phyloP scores from a whole-genome alignment of 2,797 vertebrate species.

The Antennarius maculatus region DNA sequence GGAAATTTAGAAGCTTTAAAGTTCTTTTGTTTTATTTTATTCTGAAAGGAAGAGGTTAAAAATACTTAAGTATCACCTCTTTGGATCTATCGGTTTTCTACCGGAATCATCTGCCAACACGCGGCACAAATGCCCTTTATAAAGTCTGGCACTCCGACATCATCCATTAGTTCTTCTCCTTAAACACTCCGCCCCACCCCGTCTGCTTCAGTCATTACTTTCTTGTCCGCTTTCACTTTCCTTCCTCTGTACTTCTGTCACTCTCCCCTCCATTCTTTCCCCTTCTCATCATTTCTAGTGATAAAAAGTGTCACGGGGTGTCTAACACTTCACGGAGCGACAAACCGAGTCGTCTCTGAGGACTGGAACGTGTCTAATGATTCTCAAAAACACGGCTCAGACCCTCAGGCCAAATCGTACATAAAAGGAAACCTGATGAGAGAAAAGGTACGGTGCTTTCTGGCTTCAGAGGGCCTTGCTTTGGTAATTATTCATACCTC shows the following conservation, averaged over 20 bases:
- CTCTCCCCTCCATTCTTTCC: conserved; percentile 8
- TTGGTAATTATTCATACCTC: conserved; percentile 54
- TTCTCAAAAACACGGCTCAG: conserved; percentile 48
- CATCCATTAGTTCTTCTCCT: conserved; percentile 36
- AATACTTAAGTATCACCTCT: conserved; percentile 4
- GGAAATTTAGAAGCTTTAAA: too few relatives aligned
- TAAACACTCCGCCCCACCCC: conserved; percentile 18
- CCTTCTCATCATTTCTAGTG: conserved; percentile 48
- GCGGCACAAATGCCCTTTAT: conserved; percentile 8
- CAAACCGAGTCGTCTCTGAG: conserved; percentile 44
- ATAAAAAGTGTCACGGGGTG: conserved; percentile 38
- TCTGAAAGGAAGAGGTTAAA: conserved; percentile 15
- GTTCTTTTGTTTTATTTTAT: not conserved
- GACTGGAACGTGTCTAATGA: conserved; percentile 49
- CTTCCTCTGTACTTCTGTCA: conserved; percentile 23
- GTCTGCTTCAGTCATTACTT: conserved; percentile 19
- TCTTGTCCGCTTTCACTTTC: conserved; percentile 19
- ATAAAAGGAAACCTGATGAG: conserved; percentile 55
- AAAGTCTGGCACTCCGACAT: conserved; percentile 30
- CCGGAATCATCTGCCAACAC: not conserved
- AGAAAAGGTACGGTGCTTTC: conserved; percentile 44
- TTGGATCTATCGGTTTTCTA: conserved; percentile 6
- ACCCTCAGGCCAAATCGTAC: conserved; percentile 48
- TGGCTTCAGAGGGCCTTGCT: conserved; percentile 13
- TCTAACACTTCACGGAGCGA: conserved; percentile 45